Evolutionary conservation across 2,797 vertebrate genomes (phyloP), one percentile per base, ranked within the genome.

Genomic region (Enteromius radiatus): DNA sequence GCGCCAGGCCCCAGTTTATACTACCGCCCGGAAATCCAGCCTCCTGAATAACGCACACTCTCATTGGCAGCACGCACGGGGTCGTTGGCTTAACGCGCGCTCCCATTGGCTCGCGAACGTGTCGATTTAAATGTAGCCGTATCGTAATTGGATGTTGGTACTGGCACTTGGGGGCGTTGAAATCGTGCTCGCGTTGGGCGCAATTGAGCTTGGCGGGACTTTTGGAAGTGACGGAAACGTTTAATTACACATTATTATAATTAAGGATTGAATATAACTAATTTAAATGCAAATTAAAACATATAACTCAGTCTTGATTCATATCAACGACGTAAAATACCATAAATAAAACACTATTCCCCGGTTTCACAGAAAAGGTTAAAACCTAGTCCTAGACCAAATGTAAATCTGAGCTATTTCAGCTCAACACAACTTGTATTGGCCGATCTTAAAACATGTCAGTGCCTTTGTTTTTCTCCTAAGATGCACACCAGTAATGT

Each of bases 1-100:
- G 95, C 89, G 43, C 49, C 93, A 94, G 93, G 94, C 94, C 90
- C 83, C 61, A 71, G 84, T 89, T 92, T 93, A 91, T 92, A 92
- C 90, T 26, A 77, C 43, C 0, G 69, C 75, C 79, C 86, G 92
- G 92, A 94, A 92, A 86, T 92, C 31, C 93, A 90, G 87, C 93
- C 91, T 74, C 15, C 4, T 0, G 0, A 0, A 26, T 45, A 54
- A 0, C 2, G 23, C 1, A 0, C 0, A 1, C 63, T 3, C 0
- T 70, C 0, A 93, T 95, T 95, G 92, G 94, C 86, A 4, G 61
- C 33, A 19, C 14, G 28, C 7, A 17, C 6, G 14, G 6, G 61
- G 14, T 31, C 28, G 61, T 63, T 63, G 28, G 61, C 0, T 63
- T 3, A 54, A 0, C 2, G 31, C 0, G 0, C 0, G 1, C 61